A percentile compares a stretch with the other conserved stretches of the same genome.
phyloP scores from a whole-genome alignment of 2,797 vertebrate species.

The Helostoma temminkii region DNA sequence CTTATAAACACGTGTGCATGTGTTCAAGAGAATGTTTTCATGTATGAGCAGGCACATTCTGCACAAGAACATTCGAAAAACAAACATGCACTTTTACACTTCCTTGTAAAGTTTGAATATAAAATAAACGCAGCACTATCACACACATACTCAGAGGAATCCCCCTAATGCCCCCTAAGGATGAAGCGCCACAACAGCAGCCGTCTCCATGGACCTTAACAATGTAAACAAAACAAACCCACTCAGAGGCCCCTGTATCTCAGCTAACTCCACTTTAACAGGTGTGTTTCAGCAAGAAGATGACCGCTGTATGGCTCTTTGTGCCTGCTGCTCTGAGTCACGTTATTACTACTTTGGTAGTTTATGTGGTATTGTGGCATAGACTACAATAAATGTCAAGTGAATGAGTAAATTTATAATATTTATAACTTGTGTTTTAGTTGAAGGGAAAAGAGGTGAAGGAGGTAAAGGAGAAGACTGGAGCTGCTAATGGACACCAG shows the following conservation, averaged over 20 bases:
- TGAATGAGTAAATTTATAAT: neutral
- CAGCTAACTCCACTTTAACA: conserved; percentile 62
- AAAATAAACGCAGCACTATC: conserved; percentile 69
- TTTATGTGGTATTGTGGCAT: conserved; percentile 27
- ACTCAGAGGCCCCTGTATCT: conserved; percentile 62
- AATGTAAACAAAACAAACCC: conserved; percentile 68
- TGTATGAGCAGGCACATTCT: conserved; percentile 27
- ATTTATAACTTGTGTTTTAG: conserved; percentile 53
- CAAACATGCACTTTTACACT: conserved; percentile 55
- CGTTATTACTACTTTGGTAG: conserved; percentile 19
- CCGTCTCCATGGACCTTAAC: conserved; percentile 53
- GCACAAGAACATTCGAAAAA: conserved; percentile 40
- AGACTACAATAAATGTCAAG: conserved; percentile 35
- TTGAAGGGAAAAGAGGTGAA: conserved; percentile 88
- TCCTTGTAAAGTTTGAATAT: conserved; percentile 61
- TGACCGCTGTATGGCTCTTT: conserved; percentile 1
- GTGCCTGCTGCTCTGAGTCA: conserved; percentile 1
- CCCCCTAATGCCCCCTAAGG: conserved; percentile 45
- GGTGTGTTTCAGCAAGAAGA: conserved; percentile 58
- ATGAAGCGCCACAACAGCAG: conserved; percentile 59
- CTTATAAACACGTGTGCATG: conserved; percentile 47
- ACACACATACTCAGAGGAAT: conserved; percentile 47
- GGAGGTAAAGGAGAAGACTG: conserved; percentile 86
- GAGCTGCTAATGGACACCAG: conserved; percentile 83
- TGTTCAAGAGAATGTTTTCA: conserved; percentile 44